Conservation (phyloP, 1,140 invertebrate genomes). For the Drosophila punjabiensis region DNA sequence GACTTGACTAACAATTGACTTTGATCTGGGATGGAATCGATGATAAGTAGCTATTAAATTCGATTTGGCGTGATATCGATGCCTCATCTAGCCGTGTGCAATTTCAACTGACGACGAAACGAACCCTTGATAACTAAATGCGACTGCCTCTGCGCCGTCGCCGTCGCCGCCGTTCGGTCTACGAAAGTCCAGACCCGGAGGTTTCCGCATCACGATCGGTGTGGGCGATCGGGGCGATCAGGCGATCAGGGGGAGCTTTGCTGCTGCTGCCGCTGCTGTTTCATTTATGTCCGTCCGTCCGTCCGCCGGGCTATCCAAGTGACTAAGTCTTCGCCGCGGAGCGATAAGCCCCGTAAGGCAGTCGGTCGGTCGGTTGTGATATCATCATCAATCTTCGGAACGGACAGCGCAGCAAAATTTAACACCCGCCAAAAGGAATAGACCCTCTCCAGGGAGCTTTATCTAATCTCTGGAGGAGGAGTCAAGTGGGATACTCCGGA, state of each 20-base stretch:
- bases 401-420: slow-evolving; percentile 4
- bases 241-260: slow-evolving; percentile 31
- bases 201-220: slow-evolving; percentile 44
- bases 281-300: slow-evolving; percentile 4
- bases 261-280: not conserved
- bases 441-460: not conserved
- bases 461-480: slow-evolving; percentile 15
- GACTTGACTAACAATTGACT: not conserved
- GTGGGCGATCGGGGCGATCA: slow-evolving; percentile 25
- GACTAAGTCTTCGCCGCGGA: slow-evolving; percentile 21
- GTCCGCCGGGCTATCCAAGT: slow-evolving; percentile 26
- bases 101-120: slow-evolving; percentile 39
- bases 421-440: not conserved
- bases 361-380: slow-evolving; percentile 11
- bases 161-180: slow-evolving; percentile 32
- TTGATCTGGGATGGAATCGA: not conserved
- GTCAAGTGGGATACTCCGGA: not conserved
- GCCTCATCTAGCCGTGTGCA: slow-evolving; percentile 15
- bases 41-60: slow-evolving; percentile 7
- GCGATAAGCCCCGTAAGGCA: slow-evolving; percentile 22
- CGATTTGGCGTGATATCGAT: slow-evolving; percentile 22
- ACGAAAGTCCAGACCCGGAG: slow-evolving; percentile 35
- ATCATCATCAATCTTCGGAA: slow-evolving; percentile 23
- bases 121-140: slow-evolving; percentile 36
- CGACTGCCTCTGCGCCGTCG: slow-evolving; percentile 4